Conservation (phyloP, 1,140 invertebrate species). For the Dryas iulia region DNA sequence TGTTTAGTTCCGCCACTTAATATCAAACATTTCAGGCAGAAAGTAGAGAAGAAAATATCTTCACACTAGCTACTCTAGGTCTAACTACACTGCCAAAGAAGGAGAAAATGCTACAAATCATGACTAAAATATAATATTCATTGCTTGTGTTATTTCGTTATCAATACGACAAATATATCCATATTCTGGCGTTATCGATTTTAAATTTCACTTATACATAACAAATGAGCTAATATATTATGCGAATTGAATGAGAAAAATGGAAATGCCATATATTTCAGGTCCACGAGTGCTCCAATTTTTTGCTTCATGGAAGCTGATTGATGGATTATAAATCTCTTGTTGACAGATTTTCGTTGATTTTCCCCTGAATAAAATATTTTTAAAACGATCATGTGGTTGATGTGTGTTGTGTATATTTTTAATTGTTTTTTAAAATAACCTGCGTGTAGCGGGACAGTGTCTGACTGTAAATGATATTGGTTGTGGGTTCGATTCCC, state of each 20-base stretch:
- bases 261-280: background rate
- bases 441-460: too few relatives aligned
- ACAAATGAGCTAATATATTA: constrained; percentile 1
- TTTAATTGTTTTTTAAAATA: too few relatives aligned
- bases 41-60: too few relatives aligned
- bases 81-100: too few relatives aligned
- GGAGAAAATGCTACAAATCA: too few relatives aligned
- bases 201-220: background rate
- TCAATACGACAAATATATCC: background rate
- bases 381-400: background rate
- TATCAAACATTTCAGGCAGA: too few relatives aligned
- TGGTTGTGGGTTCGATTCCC: too few relatives aligned
- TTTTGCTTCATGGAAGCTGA: background rate
- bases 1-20: too few relatives aligned
- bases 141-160: too few relatives aligned
- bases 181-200: background rate
- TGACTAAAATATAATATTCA: too few relatives aligned
- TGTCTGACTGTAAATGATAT: too few relatives aligned
- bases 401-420: background rate
- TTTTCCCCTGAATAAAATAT: background rate
- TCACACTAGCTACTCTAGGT: too few relatives aligned
- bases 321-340: background rate
- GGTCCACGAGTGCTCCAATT: background rate
- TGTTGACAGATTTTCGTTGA: background rate
- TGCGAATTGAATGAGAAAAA: constrained; percentile 1